These are phyloP conservation scores for Biston betularia DNA, from an alignment of 2,888 invertebrate genomes.

Conservation along the genomic window DNA sequence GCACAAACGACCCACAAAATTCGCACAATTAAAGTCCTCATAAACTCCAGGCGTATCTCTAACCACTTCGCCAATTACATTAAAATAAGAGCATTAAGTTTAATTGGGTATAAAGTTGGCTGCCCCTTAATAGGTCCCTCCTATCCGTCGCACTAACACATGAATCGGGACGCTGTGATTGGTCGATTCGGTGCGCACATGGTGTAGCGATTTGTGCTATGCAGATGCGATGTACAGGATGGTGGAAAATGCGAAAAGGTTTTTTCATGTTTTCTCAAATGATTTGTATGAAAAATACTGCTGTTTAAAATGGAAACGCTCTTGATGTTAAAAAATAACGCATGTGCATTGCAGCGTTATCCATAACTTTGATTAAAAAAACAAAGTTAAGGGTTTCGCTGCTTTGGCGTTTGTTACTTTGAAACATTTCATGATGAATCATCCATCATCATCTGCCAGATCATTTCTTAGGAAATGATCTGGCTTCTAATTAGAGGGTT, in stretches of 20 bases:
- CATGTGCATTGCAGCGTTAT: no score
- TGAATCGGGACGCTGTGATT: conserved; percentile 49
- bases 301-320: no score
- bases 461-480: no score
- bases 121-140: conserved; percentile 52
- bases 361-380: no score
- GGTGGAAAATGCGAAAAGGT: conserved; percentile 31
- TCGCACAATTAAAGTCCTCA: conserved; percentile 28
- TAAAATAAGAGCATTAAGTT: conserved; percentile 58
- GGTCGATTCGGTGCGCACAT: conserved; percentile 53
- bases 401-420: no score
- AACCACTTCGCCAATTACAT: conserved; percentile 51
- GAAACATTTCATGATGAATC: no score
- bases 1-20: conserved; percentile 15
- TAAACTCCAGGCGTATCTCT: conserved; percentile 36
- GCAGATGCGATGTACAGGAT: conserved; percentile 63
- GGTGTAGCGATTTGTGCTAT: conserved; percentile 64
- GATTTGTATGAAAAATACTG: no score
- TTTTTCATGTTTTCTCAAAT: background rate
- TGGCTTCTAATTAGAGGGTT: no score
- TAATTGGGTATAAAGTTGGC: conserved; percentile 56
- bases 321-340: no score
- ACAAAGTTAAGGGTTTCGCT: no score
- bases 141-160: conserved; percentile 54
- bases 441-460: no score